Base-by-base conservation (phyloP, 2,888 invertebrate species). In the Opisthograptis luteolata region DNA sequence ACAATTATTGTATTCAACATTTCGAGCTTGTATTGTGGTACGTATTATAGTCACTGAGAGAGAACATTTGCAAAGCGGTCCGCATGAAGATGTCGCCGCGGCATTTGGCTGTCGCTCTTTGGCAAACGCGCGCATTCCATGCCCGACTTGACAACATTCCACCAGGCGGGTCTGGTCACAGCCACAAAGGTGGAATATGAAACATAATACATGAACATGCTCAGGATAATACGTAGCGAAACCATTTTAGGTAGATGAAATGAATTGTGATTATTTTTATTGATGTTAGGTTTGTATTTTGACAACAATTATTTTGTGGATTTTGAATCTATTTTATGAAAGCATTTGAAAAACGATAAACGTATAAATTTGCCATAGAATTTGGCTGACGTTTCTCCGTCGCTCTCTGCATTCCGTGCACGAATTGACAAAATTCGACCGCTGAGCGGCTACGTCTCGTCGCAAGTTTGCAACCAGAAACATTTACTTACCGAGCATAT, bases 351-450 rank as follows among this genome's bases (percentile, higher is more conserved):
- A 78, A 78, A 72, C 73, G 72, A 72, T 74, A n/a, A n/a, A 64
- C 68, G 66, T 74, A 84, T 84, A 81, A 84, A 87, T 84, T 86
- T 81, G 80, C 83, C 72, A 76, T 70, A 71, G 73, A 74, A 84
- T 85, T 82, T 81, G 80, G 22, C 61, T 53, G 65, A 53, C 46
- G 9, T 14, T 30, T 45, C 63, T 32, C 62, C 54, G 64, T 57
- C 59, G 65, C 66, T 74, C 74, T 80, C 81, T 79, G 76, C 81
- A 87, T 87, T 81, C 86, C 79, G 13, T 28, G 28, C 39, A 39
- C 20, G 39, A 43, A 37, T 43, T 43, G 39, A 43, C 39, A 20
- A 28, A 49, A 49, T 49, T 25, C 49, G 34, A 15, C 39, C 12
- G n/a, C 42, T 30, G 24, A 22, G 24, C 22, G 34, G 47, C 35